phyloP scores from a whole-genome alignment of 2,797 vertebrate genomes.

The Rhinogobio ventralis region DNA sequence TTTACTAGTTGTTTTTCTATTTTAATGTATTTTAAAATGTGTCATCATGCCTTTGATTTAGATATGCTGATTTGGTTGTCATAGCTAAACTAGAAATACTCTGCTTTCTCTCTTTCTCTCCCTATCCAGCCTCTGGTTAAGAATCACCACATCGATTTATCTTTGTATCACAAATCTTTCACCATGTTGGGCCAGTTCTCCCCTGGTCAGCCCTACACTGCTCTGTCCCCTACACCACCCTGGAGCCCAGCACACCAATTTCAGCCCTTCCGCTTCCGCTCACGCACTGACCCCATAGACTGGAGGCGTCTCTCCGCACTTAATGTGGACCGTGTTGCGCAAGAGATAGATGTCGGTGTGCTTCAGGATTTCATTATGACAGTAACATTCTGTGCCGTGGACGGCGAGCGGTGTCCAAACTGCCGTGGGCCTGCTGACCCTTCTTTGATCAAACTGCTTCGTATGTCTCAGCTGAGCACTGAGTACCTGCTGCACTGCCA shows the following conservation, averaged over 20 bases:
- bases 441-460: conserved; percentile 76
- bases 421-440: conserved; percentile 75
- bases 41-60: background rate
- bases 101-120: background rate
- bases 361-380: conserved; percentile 77
- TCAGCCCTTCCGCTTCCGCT: conserved; percentile 76
- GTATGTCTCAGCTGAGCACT: conserved; percentile 80
- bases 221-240: conserved; percentile 15
- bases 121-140: conserved; percentile 66
- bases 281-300: conserved; percentile 69
- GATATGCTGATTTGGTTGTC: background rate
- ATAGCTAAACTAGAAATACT: background rate
- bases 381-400: conserved; percentile 78
- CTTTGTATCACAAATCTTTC: background rate
- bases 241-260: conserved; percentile 36
- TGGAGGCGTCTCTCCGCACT: conserved; percentile 78
- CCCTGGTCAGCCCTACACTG: conserved; percentile 31
- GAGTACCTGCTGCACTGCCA: conserved; percentile 83
- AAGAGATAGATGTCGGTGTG: conserved; percentile 73
- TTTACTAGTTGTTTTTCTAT: background rate
- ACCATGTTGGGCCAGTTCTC: conserved; percentile 63
- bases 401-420: conserved; percentile 72
- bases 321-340: conserved; percentile 75
- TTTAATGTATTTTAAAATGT: background rate
- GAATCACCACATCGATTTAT: conserved; percentile 50